A percentile compares a stretch with the other conserved stretches of the same genome.
phyloP scores from a whole-genome alignment of 1,140 invertebrate species.

The Helicoverpa armigera region DNA sequence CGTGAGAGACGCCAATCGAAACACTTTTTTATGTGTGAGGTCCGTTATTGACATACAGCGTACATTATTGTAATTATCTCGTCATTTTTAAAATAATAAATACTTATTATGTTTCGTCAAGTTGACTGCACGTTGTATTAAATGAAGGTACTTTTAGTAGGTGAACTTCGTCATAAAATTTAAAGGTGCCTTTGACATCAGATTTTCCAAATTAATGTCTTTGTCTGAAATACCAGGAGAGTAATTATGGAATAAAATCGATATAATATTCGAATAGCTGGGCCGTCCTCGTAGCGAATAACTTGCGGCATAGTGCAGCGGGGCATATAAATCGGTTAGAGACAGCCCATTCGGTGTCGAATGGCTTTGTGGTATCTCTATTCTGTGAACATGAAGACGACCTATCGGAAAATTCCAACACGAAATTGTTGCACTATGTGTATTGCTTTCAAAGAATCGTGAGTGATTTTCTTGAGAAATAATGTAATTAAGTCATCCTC shows the following conservation, averaged over 20 bases:
- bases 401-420: neutral
- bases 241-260: slow-evolving; percentile 47
- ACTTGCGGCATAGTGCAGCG: slow-evolving; percentile 60
- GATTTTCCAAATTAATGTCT: slow-evolving; percentile 44
- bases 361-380: slow-evolving; percentile 67
- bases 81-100: slow-evolving; percentile 60
- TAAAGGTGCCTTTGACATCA: slow-evolving; percentile 40
- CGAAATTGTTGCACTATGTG: neutral
- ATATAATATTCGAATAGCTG: slow-evolving; percentile 51
- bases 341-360: slow-evolving; percentile 75
- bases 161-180: slow-evolving; percentile 41
- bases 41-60: slow-evolving; percentile 68
- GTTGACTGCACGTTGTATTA: slow-evolving; percentile 12
- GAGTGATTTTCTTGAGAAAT: neutral
- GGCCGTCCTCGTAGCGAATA: slow-evolving; percentile 44
- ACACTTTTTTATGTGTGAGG: slow-evolving; percentile 73
- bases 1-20: slow-evolving; percentile 80
- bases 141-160: slow-evolving; percentile 11
- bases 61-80: slow-evolving; percentile 68
- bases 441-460: neutral
- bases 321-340: slow-evolving; percentile 74
- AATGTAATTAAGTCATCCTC: no score
- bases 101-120: slow-evolving; percentile 45
- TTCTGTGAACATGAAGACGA: slow-evolving; percentile 55
- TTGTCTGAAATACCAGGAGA: slow-evolving; percentile 44